These are phyloP conservation scores for Phoenicopterus ruber DNA, from an alignment of 2,113 vertebrate genomes.

Conservation along the genomic window DNA sequence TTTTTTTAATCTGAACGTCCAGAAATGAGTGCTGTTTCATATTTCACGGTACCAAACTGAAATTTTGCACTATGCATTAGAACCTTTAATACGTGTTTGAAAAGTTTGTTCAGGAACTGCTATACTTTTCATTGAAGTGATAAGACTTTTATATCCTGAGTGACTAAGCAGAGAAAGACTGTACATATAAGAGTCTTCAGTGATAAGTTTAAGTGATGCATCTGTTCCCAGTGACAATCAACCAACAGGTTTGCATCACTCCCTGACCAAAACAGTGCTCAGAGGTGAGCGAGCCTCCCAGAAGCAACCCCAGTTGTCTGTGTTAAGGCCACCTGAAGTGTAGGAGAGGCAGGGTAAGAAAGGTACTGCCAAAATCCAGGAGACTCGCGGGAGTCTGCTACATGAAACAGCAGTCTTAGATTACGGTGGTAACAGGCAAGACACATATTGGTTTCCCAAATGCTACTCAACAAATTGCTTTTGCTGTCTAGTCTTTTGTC, in stretches of 20 bases:
- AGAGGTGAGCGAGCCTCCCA: background rate
- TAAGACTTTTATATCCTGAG: background rate
- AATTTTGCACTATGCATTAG: background rate
- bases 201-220: background rate
- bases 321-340: background rate
- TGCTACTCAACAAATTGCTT: background rate
- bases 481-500: background rate
- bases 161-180: background rate
- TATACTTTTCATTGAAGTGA: background rate
- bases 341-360: background rate
- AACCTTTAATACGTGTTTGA: rapidly evolving
- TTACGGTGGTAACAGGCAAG: background rate
- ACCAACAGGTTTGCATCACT: background rate
- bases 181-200: background rate
- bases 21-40: background rate
- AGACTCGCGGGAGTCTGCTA: background rate
- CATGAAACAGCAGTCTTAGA: rapidly evolving
- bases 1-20: background rate
- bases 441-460: background rate
- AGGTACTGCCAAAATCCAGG: background rate
- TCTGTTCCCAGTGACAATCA: background rate
- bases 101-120: background rate
- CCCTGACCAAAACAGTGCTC: background rate
- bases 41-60: background rate
- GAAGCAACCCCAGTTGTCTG: background rate